Percentiles rank a stretch among this genome's conserved stretches.
Conservation (phyloP, 2,888 invertebrate genomes). For the Sarcophaga variegata region DNA sequence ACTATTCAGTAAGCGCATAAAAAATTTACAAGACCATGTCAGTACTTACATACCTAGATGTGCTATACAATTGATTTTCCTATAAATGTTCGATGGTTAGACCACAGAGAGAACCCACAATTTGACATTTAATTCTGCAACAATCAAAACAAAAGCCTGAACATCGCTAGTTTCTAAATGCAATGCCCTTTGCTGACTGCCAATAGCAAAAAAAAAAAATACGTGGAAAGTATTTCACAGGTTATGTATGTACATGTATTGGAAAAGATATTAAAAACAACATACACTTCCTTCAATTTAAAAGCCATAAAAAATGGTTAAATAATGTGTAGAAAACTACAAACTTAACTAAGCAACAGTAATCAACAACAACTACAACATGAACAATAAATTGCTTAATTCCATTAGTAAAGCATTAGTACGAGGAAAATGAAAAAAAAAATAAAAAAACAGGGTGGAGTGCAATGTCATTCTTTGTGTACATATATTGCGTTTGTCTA, state of each 20-base stretch:
- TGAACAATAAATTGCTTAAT: constrained; percentile 70
- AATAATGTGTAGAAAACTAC: constrained; percentile 52
- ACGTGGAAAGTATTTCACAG: no score
- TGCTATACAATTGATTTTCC: constrained; percentile 8
- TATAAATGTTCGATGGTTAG: background rate
- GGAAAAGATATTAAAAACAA: constrained; percentile 45
- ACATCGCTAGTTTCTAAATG: background rate
- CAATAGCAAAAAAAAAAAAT: no score
- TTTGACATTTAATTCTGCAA: constrained; percentile 67
- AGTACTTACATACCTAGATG: no score
- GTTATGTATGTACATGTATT: background rate
- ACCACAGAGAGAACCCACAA: constrained; percentile 53
- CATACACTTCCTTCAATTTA: constrained; percentile 63
- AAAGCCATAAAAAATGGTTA: constrained; percentile 65
- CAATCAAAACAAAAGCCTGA: constrained; percentile 44
- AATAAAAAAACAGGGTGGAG: background rate
- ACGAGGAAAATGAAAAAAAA: background rate
- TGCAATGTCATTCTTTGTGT: constrained; percentile 48
- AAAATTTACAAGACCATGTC: no score
- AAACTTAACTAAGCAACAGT: constrained; percentile 33
- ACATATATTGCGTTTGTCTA: background rate
- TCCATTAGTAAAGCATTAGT: constrained; percentile 70
- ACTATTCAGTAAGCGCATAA: background rate
- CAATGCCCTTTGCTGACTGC: no score
- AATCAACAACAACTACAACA: constrained; percentile 31